These are phyloP conservation scores for Macrotus californicus DNA, from an alignment of 2,113 vertebrate species.

Conservation along the genomic window DNA sequence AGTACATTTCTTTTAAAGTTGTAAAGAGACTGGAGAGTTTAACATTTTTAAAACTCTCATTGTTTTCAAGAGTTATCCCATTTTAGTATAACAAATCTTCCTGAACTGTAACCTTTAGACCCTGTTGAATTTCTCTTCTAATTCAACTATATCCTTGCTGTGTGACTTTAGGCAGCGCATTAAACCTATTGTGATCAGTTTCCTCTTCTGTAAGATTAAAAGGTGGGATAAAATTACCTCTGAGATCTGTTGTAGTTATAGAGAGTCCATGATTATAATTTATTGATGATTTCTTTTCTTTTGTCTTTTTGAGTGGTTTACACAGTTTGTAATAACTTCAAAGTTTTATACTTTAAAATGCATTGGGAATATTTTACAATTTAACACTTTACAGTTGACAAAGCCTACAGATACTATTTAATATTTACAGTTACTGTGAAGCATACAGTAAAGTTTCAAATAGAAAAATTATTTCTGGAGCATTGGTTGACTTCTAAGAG, in stretches of 20 bases:
- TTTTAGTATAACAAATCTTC: background rate
- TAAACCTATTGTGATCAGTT: background rate
- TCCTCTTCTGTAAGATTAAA: background rate
- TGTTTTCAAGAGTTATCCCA: background rate
- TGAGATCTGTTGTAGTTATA: background rate
- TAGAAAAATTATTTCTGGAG: background rate
- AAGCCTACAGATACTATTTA: background rate
- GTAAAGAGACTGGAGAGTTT: background rate
- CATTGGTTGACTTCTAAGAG: background rate
- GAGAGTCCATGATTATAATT: background rate
- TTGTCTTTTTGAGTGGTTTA: background rate
- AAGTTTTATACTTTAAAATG: background rate
- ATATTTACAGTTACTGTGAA: background rate
- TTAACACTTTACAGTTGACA: background rate
- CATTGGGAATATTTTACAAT: background rate
- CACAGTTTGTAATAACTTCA: background rate
- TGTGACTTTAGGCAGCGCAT: background rate
- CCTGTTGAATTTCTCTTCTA: background rate
- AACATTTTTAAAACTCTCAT: background rate
- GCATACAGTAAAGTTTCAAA: background rate
- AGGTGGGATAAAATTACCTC: background rate
- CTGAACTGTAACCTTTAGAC: background rate
- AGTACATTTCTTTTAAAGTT: conserved; percentile 7
- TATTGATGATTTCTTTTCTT: background rate
- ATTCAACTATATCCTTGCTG: background rate